Evolutionary conservation across 2,888 invertebrate genomes (phyloP), one percentile per base, ranked within the genome.

Genomic region (Hybos culiciformis): DNA sequence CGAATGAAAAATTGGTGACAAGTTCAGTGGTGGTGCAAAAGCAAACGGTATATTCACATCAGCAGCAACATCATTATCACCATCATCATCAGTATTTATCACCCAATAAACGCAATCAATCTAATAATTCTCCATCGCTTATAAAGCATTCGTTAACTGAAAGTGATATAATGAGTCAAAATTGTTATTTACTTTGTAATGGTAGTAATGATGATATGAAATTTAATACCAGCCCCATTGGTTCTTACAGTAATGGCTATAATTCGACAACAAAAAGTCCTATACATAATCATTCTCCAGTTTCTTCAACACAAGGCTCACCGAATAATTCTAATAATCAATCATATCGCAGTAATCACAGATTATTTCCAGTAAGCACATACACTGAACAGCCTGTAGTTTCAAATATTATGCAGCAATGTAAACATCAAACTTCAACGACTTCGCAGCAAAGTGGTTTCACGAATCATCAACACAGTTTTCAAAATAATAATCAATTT

Each of bases 301-400:
- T n/a, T 29, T n/a, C 4, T 29, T 29, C n/a, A 29, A 12, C 29
- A 2, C 4, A 5, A 29, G 6, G n/a, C n/a, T 29, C n/a, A 12
- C n/a, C 29, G n/a, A n/a, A 2, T 29, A 29, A 29, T 29, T 39
- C 39, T 11, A 19, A n/a, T n/a, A n/a, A 17, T n/a, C 36, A 46
- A 53, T 50, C 66, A 47, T 60, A 65, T 58, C 62, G 70, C 56
- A 62, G 62, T 55, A 66, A 67, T 56, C 63, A 65, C 52, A 60
- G 80, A 49, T 65, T 82, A 45, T 82, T 81, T 61, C 77, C 82
- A 5, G 73, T 81, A 38, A 77, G 75, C 57, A 81, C 80, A 11
- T 78, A 78, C 58, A 76, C 78, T 1, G 75, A 77, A 46, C 8
- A 12, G 2, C 5, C n/a, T 2, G 29, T 12, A 29, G n/a, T n/a